phyloP scores from a whole-genome alignment of 2,113 vertebrate genomes.

The Alouatta palliata region DNA sequence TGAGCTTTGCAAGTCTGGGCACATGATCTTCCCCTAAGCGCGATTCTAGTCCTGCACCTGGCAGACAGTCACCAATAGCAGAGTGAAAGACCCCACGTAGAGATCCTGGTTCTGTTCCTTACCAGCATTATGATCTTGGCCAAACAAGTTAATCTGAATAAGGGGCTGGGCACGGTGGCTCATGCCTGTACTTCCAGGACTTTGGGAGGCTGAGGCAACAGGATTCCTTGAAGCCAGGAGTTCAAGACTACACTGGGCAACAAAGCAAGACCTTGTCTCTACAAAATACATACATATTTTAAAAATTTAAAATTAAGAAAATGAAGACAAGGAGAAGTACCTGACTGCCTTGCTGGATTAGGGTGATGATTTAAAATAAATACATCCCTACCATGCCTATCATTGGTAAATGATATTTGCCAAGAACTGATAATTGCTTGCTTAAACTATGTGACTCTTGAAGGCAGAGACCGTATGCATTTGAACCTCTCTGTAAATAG shows the following conservation, averaged over 20 bases:
- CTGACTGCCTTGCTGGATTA: too few species aligned
- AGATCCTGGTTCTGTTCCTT: not conserved
- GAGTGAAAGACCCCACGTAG: not conserved
- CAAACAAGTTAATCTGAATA: not conserved
- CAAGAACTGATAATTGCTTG: not conserved
- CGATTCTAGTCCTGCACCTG: not conserved
- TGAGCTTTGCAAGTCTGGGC: not conserved
- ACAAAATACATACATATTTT: too few species aligned
- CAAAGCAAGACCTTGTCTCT: too few species aligned
- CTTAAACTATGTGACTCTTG: not conserved
- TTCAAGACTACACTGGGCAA: too few species aligned
- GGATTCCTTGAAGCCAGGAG: too few species aligned
- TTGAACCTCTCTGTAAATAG: not conserved
- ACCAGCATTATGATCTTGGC: not conserved
- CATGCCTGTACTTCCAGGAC: too few species aligned
- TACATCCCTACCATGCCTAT: not conserved
- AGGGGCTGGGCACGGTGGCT: too few species aligned
- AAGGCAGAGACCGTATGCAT: not conserved
- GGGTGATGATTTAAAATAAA: not conserved
- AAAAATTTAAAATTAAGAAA: not conserved
- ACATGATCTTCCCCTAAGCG: rapidly evolving
- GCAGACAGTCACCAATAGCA: not conserved
- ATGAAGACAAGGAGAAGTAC: not conserved
- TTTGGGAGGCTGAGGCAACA: too few species aligned
- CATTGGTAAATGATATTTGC: not conserved